Evolutionary conservation across 2,888 invertebrate genomes (phyloP).

Genomic region (Eupsilia transversa): DNA sequence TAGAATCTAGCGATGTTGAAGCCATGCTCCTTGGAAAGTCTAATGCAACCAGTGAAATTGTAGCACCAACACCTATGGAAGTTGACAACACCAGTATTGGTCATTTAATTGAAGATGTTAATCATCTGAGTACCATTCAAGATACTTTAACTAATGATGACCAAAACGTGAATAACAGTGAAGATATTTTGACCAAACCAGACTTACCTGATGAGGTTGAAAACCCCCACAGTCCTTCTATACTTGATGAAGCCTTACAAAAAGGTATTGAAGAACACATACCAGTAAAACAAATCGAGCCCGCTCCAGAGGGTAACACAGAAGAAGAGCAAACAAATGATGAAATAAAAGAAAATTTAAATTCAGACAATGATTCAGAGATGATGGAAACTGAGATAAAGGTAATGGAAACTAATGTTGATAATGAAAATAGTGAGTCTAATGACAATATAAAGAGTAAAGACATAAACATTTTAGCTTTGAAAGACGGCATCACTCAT

Average conservation of each 20-base stretch:
- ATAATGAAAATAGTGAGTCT: slow-evolving; percentile 61
- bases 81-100: slow-evolving; percentile 77
- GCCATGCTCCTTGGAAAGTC: slow-evolving; percentile 86
- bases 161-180: slow-evolving; percentile 42
- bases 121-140: slow-evolving; percentile 70
- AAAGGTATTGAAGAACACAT: slow-evolving; percentile 84
- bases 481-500: slow-evolving; percentile 76
- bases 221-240: slow-evolving; percentile 85
- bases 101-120: slow-evolving; percentile 77
- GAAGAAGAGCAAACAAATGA: slow-evolving; percentile 28
- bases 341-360: slow-evolving; percentile 31
- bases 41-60: slow-evolving; percentile 66
- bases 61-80: slow-evolving; percentile 76
- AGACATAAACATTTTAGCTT: slow-evolving; percentile 58
- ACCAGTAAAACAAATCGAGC: slow-evolving; percentile 58
- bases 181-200: slow-evolving; percentile 60
- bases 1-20: slow-evolving; percentile 87
- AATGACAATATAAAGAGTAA: slow-evolving; percentile 59
- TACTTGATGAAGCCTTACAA: slow-evolving; percentile 83
- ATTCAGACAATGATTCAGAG: slow-evolving; percentile 38
- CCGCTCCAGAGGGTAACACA: slow-evolving; percentile 11
- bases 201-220: slow-evolving; percentile 71
- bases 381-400: slow-evolving; percentile 51
- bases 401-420: slow-evolving; percentile 60
- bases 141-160: slow-evolving; percentile 58